Evolutionary conservation across 2,888 invertebrate genomes (phyloP), one percentile per base, ranked within the genome.

Genomic region (Rhagium mordax): DNA sequence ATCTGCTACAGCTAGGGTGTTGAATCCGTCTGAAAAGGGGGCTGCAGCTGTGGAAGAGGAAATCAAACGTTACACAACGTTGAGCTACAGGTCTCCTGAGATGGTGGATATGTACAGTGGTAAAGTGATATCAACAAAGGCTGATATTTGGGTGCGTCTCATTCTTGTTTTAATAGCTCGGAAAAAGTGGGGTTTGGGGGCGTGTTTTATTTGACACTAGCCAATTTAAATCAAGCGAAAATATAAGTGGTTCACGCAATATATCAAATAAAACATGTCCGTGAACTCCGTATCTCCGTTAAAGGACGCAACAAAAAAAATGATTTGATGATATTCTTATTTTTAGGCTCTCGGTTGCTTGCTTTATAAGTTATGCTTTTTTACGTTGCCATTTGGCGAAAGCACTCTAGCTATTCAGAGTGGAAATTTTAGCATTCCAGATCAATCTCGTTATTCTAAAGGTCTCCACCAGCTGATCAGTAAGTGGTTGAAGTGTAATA

Each of bases 401-500:
- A 96, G 96, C 84, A 93, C 95, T n/a, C 89, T 97, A 80, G 97
- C 97, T 65, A 97, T 98, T 85, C 96, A 96, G 87, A 95, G 94
- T 86, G 96, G 95, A 65, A 93, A 94, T 84, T 96, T 96, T 86
- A 92, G 92, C 78, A 94, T 97, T 88, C 97, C 97, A 67, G 94
- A 95, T 86, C 92, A 90, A 87, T 94, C 94, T 18, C 92, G 91
- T 87, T 95, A 92, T 88, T 93, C 94, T 21, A 90, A 90, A 82
- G 90, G 91, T 72, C 87, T 95, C 84, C 93, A 93, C 87, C 91
- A 92, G 79, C 88, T 96, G 72, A 95, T 96, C 78, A 91, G 95
- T 93, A 87, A 89, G 91, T 88, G 29, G 2, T 41, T 16, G 7
- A n/a, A 13, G n/a, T 10, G 13, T 27, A 16, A 33, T 59, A 59